Evolutionary conservation across 2,113 vertebrate genomes (phyloP), one percentile per base, ranked within the genome.

Genomic region (Pseudolaguvia tuberculata): DNA sequence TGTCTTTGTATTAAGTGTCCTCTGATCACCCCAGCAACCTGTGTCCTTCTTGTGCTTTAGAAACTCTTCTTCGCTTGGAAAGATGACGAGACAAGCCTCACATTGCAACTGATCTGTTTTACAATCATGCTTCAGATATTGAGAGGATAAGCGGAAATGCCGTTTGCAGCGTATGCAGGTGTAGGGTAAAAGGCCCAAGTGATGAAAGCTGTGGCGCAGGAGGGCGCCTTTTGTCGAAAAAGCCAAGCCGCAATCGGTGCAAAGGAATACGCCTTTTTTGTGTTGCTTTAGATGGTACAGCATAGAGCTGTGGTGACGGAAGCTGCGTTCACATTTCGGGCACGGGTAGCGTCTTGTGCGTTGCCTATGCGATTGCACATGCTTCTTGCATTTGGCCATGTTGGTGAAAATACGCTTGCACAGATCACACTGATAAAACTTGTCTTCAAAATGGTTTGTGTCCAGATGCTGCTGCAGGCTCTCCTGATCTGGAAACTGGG

Each of bases 141-240:
- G 86, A 5, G 79, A 85, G 1, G 88, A 85, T 66, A 91, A 79
- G 25, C 88, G 88, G 78, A 90, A 92, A 83, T 91, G 91, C 27
- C 83, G 79, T 63, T 68, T 84, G 79, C 91, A 92, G 27, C 83
- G 85, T 2, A 90, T 2, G 39, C 91, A 92, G 10, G 91, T 93
- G 83, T 95, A 96, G 0, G 94, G 94, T 42, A 93, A 83, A 75
- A 94, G 84, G 12, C 89, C 89, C 0, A 90, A 83, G 55, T 92
- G 91, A 15, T 85, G 83, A 82, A 91, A 92, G 83, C 89, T 92
- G 85, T 91, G 91, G n/a, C 87, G 89, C 56, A 92, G 84, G 31
- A 92, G 87, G 2, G 83, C 71, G 10, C 81, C 85, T 79, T 90
- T 91, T 53, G 81, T 89, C 4, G 69, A 58, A 58, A 90, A 92